A percentile compares a stretch with the other conserved stretches of the same genome.
Conservation (phyloP, 2,888 invertebrate genomes). For the Pammene fasciana region DNA sequence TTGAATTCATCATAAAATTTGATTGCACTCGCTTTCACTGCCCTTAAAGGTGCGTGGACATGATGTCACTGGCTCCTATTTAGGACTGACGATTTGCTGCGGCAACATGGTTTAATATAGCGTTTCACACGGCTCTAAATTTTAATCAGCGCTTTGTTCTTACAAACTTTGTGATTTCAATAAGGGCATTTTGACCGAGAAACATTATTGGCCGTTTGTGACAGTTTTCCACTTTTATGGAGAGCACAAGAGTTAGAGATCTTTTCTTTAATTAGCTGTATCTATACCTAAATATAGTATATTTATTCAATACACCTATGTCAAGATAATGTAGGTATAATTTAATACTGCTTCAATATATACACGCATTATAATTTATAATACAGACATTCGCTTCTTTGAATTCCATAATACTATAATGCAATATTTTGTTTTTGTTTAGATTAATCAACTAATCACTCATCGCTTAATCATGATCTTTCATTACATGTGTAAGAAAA, state of each 20-base stretch:
- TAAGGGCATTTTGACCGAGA: conserved; percentile 25
- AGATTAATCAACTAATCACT: conserved; percentile 5
- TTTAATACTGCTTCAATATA: too few species aligned
- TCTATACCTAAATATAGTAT: too few species aligned
- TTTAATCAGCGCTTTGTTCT: conserved; percentile 41
- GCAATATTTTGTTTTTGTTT: background rate
- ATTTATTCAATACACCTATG: too few species aligned
- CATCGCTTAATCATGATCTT: background rate
- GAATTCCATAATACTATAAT: background rate
- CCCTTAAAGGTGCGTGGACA: conserved; percentile 56
- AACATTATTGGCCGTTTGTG: background rate
- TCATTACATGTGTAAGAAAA: conserved; percentile 3
- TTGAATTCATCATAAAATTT: conserved; percentile 65
- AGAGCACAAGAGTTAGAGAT: background rate
- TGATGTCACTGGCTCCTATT: conserved; percentile 60
- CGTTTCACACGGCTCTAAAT: conserved; percentile 44
- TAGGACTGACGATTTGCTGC: conserved; percentile 61
- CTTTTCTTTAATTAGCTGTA: background rate
- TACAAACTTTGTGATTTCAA: conserved; percentile 22
- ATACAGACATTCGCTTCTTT: background rate
- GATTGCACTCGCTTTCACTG: conserved; percentile 65
- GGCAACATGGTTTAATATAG: conserved; percentile 51
- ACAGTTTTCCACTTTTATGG: background rate
- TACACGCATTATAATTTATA: too few species aligned
- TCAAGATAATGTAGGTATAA: too few species aligned